Conservation (phyloP, 1,140 invertebrate genomes). For the Acromyrmex echinatior region DNA sequence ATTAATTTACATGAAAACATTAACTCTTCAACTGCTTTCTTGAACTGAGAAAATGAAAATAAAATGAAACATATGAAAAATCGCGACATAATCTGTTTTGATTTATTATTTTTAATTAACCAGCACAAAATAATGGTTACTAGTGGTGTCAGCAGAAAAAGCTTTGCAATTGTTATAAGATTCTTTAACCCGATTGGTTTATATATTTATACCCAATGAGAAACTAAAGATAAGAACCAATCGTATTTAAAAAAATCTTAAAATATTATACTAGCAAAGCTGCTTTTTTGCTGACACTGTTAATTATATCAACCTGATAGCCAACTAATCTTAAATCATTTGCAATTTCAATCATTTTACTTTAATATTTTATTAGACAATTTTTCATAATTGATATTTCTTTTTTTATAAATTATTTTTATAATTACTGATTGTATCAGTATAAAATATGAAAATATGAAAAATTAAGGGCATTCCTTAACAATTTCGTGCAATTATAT, state of each 20-base stretch:
- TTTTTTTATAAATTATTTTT: background rate
- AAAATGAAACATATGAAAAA: background rate
- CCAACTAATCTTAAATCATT: background rate
- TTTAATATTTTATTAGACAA: background rate
- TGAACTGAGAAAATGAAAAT: background rate
- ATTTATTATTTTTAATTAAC: background rate
- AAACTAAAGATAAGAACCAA: no score
- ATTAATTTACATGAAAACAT: background rate
- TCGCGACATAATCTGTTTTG: background rate
- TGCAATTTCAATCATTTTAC: background rate
- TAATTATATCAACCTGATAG: background rate
- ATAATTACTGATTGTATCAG: background rate
- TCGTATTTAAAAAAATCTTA: no score
- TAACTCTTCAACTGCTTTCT: background rate
- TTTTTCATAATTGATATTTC: background rate
- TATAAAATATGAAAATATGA: background rate
- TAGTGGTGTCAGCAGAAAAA: no score
- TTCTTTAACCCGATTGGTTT: no score
- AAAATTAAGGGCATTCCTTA: background rate
- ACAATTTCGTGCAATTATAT: background rate
- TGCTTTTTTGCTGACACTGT: background rate
- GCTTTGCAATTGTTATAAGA: no score
- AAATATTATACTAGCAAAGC: no score
- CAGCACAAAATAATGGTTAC: background rate
- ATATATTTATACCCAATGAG: no score